Percentiles rank a stretch among this genome's conserved stretches.
These are phyloP conservation scores for Tragelaphus strepsiceros DNA, from an alignment of 2,113 vertebrate species.

Conservation along the genomic window DNA sequence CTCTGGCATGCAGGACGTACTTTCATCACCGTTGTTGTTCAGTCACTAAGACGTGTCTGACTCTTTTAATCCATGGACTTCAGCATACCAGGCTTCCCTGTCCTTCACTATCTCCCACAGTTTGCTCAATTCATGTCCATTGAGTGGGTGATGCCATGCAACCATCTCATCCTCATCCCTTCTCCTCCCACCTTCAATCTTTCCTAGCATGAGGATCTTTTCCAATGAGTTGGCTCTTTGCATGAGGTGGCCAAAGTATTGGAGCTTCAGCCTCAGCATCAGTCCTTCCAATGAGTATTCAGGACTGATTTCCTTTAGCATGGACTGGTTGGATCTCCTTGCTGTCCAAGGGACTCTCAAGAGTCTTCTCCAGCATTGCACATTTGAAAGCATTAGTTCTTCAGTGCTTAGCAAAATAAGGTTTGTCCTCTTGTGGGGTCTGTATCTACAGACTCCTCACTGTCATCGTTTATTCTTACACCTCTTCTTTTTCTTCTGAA, in stretches of 20 bases:
- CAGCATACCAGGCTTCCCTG: neutral
- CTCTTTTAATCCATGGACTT: neutral
- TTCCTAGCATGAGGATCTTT: neutral
- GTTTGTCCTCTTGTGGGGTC: neutral
- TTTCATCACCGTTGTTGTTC: neutral
- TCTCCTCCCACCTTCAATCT: neutral
- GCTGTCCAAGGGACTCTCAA: neutral
- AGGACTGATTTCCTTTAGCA: neutral
- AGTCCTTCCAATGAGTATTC: neutral
- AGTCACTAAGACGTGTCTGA: neutral
- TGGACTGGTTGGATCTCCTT: neutral
- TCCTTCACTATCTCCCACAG: neutral
- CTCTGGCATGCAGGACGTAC: neutral
- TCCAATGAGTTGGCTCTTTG: fast-evolving
- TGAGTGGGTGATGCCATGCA: neutral
- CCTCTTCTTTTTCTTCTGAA: neutral
- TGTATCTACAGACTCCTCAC: neutral
- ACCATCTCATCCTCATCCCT: neutral
- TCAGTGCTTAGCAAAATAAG: neutral
- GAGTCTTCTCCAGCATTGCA: neutral
- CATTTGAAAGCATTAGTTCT: neutral
- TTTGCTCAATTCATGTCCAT: neutral
- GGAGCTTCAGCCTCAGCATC: neutral
- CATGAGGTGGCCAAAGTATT: neutral
- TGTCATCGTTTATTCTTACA: neutral